phyloP scores from a whole-genome alignment of 1,140 invertebrate species.

The Solen grandis region DNA sequence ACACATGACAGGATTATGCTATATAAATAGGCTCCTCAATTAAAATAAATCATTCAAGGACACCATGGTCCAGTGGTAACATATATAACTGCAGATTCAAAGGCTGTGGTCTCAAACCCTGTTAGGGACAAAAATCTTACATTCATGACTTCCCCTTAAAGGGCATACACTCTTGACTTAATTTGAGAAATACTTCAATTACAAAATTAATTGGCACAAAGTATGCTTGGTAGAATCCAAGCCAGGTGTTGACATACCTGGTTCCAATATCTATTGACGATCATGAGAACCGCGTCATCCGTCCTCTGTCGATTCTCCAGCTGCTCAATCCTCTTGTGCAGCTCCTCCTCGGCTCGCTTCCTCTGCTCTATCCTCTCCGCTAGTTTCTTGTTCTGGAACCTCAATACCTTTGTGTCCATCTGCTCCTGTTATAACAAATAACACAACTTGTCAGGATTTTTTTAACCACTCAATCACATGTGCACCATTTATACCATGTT shows the following conservation, averaged over 20 bases:
- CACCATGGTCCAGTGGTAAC: too few relatives aligned
- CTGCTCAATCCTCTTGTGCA: constrained; percentile 96
- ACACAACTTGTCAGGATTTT: too few relatives aligned
- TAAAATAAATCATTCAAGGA: not conserved
- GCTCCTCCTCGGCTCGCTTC: constrained; percentile 92
- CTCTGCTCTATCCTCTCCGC: constrained; percentile 93
- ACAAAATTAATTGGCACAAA: too few relatives aligned
- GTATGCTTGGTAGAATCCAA: too few relatives aligned
- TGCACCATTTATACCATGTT: not conserved
- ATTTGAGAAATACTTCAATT: too few relatives aligned
- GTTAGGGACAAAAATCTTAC: not conserved
- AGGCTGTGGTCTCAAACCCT: too few relatives aligned
- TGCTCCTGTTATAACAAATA: constrained; percentile 85
- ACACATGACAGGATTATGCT: not conserved
- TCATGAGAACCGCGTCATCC: constrained; percentile 98
- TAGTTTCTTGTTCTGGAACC: constrained; percentile 98
- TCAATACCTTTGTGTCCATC: constrained; percentile 97
- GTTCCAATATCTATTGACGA: constrained; percentile 98
- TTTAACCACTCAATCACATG: not conserved
- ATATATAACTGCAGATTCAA: too few relatives aligned
- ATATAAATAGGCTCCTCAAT: too few relatives aligned
- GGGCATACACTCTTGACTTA: too few relatives aligned
- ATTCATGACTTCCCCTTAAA: too few relatives aligned
- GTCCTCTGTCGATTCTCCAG: constrained; percentile 97
- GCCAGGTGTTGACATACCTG: too few relatives aligned